These are phyloP conservation scores for Ginglymostoma cirratum DNA, from an alignment of 2,113 vertebrate species.

Conservation along the genomic window DNA sequence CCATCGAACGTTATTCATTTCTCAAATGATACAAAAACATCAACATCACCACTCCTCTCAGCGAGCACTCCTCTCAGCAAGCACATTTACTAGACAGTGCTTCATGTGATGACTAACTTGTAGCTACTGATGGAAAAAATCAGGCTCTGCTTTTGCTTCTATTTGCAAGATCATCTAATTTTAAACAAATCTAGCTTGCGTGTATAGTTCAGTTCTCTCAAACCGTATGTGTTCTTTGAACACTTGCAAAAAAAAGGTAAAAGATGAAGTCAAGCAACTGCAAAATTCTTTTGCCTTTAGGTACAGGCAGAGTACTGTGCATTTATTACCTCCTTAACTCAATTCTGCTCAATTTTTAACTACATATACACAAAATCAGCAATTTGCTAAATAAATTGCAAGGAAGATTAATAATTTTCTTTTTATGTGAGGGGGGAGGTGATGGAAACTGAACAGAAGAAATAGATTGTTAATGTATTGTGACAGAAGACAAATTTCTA, in stretches of 20 bases:
- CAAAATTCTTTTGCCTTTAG: background rate
- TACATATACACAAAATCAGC: background rate
- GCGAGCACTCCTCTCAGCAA: background rate
- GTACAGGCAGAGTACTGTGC: background rate
- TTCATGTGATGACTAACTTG: background rate
- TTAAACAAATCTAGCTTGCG: background rate
- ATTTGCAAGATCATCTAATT: background rate
- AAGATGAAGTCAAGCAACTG: background rate
- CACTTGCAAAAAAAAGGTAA: background rate
- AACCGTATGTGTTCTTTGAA: background rate
- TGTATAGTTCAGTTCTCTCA: too few species aligned
- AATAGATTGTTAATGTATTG: background rate
- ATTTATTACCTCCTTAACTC: background rate
- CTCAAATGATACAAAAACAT: background rate
- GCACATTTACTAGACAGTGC: background rate
- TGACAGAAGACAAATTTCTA: background rate
- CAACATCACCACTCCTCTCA: background rate
- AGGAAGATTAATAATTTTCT: background rate
- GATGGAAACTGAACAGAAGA: background rate
- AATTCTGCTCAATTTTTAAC: background rate
- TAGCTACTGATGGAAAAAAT: background rate
- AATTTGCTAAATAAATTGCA: too few species aligned
- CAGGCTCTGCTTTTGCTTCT: background rate
- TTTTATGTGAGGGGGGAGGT: background rate
- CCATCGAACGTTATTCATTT: background rate